These are phyloP conservation scores for Lanistes nyassanus DNA, from an alignment of 1,140 invertebrate genomes.

Conservation along the genomic window DNA sequence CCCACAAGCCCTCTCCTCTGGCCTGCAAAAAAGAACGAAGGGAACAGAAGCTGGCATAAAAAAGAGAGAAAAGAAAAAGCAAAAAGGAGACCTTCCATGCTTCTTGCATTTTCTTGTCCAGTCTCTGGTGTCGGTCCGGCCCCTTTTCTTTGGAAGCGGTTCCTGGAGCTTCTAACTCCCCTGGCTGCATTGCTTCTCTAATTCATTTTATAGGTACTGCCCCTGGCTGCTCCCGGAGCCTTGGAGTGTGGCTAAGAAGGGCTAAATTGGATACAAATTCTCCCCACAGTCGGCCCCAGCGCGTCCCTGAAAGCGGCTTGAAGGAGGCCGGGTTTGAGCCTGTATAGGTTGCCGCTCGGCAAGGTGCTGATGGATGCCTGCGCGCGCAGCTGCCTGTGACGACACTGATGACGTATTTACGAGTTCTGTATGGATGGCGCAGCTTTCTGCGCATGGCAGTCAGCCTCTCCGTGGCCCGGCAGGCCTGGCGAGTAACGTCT, in stretches of 20 bases:
- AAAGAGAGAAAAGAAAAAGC: too few relatives aligned
- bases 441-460: too few relatives aligned
- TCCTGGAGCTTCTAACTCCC: neutral
- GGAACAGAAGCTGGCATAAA: too few relatives aligned
- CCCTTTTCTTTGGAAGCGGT: neutral
- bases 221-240: neutral
- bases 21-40: neutral
- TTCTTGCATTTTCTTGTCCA: neutral
- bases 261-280: conserved; percentile 17
- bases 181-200: neutral
- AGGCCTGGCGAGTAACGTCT: too few relatives aligned
- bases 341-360: neutral
- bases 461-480: too few relatives aligned
- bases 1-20: too few relatives aligned
- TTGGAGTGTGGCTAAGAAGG: neutral
- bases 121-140: neutral
- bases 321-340: neutral
- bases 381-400: too few relatives aligned
- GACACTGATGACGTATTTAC: too few relatives aligned
- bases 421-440: too few relatives aligned
- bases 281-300: neutral
- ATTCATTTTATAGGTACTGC: conserved; percentile 16
- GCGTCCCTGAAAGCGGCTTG: neutral
- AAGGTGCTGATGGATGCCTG: neutral
- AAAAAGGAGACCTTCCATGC: neutral